Base-by-base conservation (phyloP, 2,113 vertebrate genomes). In the Amphiprion ocellaris region DNA sequence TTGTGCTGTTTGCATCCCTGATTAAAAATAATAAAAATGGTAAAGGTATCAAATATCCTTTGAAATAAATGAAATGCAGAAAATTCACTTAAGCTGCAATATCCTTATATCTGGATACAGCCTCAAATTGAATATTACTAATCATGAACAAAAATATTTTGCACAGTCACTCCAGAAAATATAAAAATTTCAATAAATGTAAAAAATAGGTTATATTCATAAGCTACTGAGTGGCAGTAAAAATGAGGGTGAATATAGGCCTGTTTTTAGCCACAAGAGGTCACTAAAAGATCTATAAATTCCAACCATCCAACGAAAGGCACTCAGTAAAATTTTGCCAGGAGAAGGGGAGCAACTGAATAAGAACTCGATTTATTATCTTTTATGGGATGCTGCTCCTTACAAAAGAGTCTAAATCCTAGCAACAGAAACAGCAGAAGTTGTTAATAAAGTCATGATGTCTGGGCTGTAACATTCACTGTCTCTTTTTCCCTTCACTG, bases 251-350 rank as follows among this genome's bases (percentile, higher is more conserved):
- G 14, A 44, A 44, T 15, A 44, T 3, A 15, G 41, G 14, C 12
- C 41, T 44, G 12, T 44, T 44, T 76, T 76, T 23, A 50, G 39
- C 83, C 90, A 92, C 87, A 68, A 89, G 92, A 92, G 83, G 91
- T 79, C 92, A 71, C 52, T 62, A 79, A 64, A 85, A 33, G 39
- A 49, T 68, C 26, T 49, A 39, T 39, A 14, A 26, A 67, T 54
- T 37, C 10, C 21, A 47, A 11, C 9, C 11, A 23, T 58, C 14
- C 14, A 39, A 1, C 9, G 24, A 16, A 1, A 3, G 28, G n/a
- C 23, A 33, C 19, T 65, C 33, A 39, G 17, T 24, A 4, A 55
- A 23, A 5, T 53, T 28, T 21, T 64, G 26, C 17, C 50, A 62
- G 54, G 15, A 23, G 24, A 54, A 47, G 14, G 4, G n/a, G 21